These are phyloP conservation scores for Leistus spinibarbis DNA, from an alignment of 2,888 invertebrate genomes.

Conservation along the genomic window DNA sequence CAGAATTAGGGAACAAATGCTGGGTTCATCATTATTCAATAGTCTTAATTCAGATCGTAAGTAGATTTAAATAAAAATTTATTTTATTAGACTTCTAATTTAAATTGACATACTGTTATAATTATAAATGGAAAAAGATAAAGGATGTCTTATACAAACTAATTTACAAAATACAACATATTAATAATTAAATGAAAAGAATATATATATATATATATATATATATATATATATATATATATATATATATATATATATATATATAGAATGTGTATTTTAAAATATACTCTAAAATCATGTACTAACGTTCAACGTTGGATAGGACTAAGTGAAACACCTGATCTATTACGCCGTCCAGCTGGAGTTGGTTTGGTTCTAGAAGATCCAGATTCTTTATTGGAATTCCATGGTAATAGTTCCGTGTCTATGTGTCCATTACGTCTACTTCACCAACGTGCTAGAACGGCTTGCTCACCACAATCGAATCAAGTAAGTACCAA, in stretches of 20 bases:
- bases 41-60: slow-evolving; percentile 58
- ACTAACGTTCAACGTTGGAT: background rate
- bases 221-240: no score
- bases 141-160: no score
- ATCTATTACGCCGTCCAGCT: slow-evolving; percentile 57
- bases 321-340: slow-evolving; percentile 59
- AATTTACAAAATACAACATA: slow-evolving; percentile 1
- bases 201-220: no score
- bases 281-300: no score
- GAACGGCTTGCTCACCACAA: slow-evolving; percentile 51
- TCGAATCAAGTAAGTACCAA: slow-evolving; percentile 52
- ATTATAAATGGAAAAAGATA: no score
- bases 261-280: slow-evolving; percentile 37
- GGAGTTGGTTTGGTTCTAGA: slow-evolving; percentile 47
- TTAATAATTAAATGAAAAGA: background rate
- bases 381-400: slow-evolving; percentile 25
- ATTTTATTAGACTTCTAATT: background rate
- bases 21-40: slow-evolving; percentile 56
- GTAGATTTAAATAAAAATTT: slow-evolving; percentile 38
- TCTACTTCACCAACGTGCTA: slow-evolving; percentile 56
- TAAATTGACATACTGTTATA: no score
- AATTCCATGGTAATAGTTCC: slow-evolving; percentile 41
- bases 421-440: slow-evolving; percentile 52
- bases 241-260: background rate
- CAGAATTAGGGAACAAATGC: slow-evolving; percentile 56